Conservation (phyloP, 2,113 vertebrate genomes). For the Macquaria australasica region DNA sequence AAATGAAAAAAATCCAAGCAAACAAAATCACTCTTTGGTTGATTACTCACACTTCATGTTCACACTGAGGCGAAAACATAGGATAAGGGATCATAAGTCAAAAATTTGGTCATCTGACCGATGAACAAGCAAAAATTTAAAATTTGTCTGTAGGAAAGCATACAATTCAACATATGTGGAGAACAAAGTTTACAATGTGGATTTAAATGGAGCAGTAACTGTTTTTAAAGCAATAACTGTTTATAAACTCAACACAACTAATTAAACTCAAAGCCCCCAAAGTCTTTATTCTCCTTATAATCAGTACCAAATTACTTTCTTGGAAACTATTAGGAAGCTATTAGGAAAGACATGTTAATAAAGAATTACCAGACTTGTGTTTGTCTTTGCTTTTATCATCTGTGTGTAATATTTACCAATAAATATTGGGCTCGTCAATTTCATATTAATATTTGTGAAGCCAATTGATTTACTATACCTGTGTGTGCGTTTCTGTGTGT, state of each 20-base stretch:
- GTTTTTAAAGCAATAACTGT: too few relatives aligned
- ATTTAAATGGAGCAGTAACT: not conserved
- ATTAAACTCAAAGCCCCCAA: slow-evolving; percentile 4
- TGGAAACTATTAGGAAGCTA: not conserved
- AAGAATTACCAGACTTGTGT: not conserved
- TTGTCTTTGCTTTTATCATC: not conserved
- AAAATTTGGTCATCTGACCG: too few relatives aligned
- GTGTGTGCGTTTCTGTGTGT: not conserved
- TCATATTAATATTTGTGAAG: slow-evolving; percentile 20
- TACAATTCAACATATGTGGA: not conserved
- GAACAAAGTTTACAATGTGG: not conserved
- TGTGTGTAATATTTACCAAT: not conserved
- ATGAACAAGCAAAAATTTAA: too few relatives aligned
- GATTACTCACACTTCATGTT: not conserved
- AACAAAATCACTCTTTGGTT: not conserved
- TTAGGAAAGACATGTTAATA: not conserved
- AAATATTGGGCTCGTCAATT: not conserved
- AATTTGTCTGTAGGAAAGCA: not conserved
- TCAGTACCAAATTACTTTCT: not conserved
- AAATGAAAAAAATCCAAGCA: not conserved
- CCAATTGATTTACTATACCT: not conserved
- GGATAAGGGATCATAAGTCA: too few relatives aligned
- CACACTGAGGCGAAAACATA: not conserved
- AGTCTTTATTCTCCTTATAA: not conserved
- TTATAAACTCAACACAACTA: not conserved